Evolutionary conservation across 2,113 vertebrate genomes (phyloP).

Genomic region (Alectura lathami): DNA sequence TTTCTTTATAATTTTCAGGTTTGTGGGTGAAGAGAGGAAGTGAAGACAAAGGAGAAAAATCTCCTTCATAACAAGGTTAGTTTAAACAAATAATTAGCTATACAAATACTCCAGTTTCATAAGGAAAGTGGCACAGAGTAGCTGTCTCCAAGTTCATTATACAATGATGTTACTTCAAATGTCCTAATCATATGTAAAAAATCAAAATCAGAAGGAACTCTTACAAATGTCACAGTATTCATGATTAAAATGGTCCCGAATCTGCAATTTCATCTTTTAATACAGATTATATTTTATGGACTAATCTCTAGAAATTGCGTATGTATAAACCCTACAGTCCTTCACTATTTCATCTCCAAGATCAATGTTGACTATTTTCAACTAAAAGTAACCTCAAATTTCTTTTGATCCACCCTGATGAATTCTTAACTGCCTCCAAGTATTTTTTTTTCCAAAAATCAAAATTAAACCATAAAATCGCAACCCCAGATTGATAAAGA

Average conservation of each 20-base stretch:
- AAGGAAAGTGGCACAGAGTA: neutral
- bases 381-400: neutral
- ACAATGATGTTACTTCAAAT: neutral
- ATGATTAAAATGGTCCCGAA: too few relatives aligned
- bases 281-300: neutral
- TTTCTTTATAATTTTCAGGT: neutral
- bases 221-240: neutral
- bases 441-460: neutral
- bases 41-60: neutral
- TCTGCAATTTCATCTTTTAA: too few relatives aligned
- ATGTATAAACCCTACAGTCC: neutral
- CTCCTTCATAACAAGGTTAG: neutral
- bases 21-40: neutral
- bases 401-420: neutral
- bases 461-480: constrained; percentile 44
- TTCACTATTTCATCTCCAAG: neutral
- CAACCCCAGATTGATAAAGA: constrained; percentile 22
- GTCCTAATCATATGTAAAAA: neutral
- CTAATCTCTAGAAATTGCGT: neutral
- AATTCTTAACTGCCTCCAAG: neutral
- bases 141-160: neutral
- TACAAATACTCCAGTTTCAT: neutral
- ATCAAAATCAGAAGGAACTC: neutral
- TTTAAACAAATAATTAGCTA: neutral
- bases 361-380: neutral